Evolutionary conservation across 2,888 invertebrate species (phyloP).

Genomic region (Protula sp.): DNA sequence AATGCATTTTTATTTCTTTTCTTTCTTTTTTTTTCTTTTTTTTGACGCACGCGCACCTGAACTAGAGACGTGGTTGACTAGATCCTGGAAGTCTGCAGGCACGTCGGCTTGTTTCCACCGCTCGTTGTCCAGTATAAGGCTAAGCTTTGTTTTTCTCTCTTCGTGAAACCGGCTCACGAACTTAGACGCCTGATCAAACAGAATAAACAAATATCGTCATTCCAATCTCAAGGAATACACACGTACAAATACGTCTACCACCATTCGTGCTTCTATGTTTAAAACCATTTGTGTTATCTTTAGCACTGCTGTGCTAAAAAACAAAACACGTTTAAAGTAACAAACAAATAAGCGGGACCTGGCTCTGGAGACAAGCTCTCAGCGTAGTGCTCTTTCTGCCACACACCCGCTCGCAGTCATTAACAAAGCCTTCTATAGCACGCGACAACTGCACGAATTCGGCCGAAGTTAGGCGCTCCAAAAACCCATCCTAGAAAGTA

Average conservation of each 20-base stretch:
- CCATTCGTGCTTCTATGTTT: too few species aligned
- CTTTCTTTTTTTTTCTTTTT: too few species aligned
- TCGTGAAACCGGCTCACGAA: conserved; percentile 87
- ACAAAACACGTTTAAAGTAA: too few species aligned
- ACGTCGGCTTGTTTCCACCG: conserved; percentile 91
- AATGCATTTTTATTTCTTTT: too few species aligned
- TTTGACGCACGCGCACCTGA: too few species aligned
- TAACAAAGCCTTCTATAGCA: conserved; percentile 74
- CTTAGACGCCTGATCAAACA: conserved; percentile 72
- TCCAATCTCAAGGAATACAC: too few species aligned
- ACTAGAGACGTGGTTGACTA: conserved; percentile 67
- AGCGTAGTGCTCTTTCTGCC: conserved; percentile 65
- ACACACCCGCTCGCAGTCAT: conserved; percentile 64
- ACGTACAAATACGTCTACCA: too few species aligned
- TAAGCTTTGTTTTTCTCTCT: conserved; percentile 77
- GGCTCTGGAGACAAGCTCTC: conserved; percentile 70
- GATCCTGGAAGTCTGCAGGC: conserved; percentile 78
- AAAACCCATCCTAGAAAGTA: conserved; percentile 56
- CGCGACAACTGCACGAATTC: conserved; percentile 73
- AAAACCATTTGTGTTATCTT: too few species aligned
- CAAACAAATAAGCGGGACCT: too few species aligned
- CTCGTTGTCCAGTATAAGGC: conserved; percentile 79
- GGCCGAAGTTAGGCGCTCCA: conserved; percentile 67
- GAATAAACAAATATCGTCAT: conserved; percentile 4
- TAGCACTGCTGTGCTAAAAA: too few species aligned